Conservation (phyloP, 2,888 invertebrate genomes). For the Campopleginae sp. region DNA sequence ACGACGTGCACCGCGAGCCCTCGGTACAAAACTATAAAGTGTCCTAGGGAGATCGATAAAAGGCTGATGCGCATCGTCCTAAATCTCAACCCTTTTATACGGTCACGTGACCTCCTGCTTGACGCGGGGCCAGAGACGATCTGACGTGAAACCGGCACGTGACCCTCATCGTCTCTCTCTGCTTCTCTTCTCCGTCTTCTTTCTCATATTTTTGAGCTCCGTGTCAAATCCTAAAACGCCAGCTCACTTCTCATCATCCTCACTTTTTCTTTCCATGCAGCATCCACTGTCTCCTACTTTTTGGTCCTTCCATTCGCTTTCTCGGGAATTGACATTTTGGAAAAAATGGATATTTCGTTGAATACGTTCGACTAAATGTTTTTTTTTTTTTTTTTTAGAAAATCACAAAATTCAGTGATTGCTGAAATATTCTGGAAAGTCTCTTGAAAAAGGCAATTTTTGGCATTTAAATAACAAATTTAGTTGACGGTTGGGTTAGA, state of each 20-base stretch:
- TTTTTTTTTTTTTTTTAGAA: too few relatives aligned
- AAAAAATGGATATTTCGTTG: too few relatives aligned
- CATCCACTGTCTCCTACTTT: constrained; percentile 48
- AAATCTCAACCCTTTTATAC: constrained; percentile 84
- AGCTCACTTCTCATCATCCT: constrained; percentile 33
- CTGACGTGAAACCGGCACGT: constrained; percentile 75
- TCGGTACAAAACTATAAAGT: constrained; percentile 31
- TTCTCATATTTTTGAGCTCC: constrained; percentile 81
- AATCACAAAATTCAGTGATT: too few relatives aligned
- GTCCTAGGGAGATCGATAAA: constrained; percentile 42
- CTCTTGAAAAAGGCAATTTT: too few relatives aligned
- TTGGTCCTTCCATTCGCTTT: constrained; percentile 37
- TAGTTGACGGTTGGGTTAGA: too few relatives aligned
- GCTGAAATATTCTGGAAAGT: too few relatives aligned
- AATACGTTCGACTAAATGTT: too few relatives aligned
- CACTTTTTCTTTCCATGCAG: constrained; percentile 49
- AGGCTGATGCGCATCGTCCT: constrained; percentile 67
- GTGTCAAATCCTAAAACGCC: constrained; percentile 83
- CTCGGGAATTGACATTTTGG: too few relatives aligned
- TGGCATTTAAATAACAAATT: too few relatives aligned
- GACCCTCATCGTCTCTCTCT: constrained; percentile 68
- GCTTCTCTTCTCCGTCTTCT: constrained; percentile 24
- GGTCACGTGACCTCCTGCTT: constrained; percentile 82
- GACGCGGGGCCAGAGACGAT: constrained; percentile 74
- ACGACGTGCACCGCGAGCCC: constrained; percentile 29